Conservation (phyloP, 2,113 vertebrate genomes). For the Apodemus sylvaticus region DNA sequence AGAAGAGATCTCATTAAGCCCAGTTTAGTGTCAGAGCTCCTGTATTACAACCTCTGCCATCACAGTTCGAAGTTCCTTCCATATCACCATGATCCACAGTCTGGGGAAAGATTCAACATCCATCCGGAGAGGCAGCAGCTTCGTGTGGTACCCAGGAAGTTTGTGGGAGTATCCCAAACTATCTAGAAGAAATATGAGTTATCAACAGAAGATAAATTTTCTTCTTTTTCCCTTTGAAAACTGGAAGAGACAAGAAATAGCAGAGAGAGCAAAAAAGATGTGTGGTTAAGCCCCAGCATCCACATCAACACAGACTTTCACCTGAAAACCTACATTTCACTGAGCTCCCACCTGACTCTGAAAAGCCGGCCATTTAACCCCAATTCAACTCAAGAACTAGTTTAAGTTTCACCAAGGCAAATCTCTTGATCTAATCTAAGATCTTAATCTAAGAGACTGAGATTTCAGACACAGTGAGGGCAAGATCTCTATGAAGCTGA, state of each 20-base stretch:
- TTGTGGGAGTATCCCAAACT: neutral
- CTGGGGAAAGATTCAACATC: neutral
- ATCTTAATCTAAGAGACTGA: neutral
- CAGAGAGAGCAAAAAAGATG: neutral
- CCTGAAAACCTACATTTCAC: neutral
- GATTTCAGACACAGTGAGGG: neutral
- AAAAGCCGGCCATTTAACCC: neutral
- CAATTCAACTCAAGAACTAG: neutral
- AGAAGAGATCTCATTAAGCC: neutral
- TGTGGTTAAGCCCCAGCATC: neutral
- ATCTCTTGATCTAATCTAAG: slow-evolving; percentile 38
- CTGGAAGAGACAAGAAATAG: neutral
- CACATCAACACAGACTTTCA: neutral
- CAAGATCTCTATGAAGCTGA: neutral
- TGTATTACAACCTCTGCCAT: neutral
- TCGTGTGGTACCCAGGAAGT: neutral
- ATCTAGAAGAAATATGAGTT: neutral
- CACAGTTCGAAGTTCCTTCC: neutral
- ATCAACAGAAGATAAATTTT: neutral
- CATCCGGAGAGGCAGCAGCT: neutral
- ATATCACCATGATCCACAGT: neutral
- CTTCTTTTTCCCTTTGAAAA: neutral
- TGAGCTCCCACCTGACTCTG: neutral
- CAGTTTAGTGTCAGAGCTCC: neutral
- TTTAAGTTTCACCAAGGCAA: slow-evolving; percentile 7